These are phyloP conservation scores for Gari tellinella DNA, from an alignment of 2,888 invertebrate species.

Conservation along the genomic window DNA sequence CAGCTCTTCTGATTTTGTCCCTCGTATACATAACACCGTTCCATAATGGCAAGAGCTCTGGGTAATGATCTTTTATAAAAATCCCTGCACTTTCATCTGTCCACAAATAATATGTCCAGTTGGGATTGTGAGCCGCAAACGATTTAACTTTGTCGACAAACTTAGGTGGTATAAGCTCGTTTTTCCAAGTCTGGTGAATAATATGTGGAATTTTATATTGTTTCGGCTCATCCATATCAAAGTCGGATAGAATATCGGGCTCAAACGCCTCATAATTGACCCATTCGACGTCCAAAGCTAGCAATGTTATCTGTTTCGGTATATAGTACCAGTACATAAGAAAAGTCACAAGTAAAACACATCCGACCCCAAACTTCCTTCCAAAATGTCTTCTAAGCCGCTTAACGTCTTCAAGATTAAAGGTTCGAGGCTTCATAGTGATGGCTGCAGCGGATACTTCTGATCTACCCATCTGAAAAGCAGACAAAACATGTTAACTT, in stretches of 20 bases:
- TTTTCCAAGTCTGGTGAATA: slow-evolving; percentile 32
- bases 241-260: slow-evolving; percentile 3
- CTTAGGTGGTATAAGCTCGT: slow-evolving; percentile 8
- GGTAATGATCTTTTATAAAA: slow-evolving; percentile 20
- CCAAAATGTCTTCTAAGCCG: no score
- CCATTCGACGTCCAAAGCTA: not conserved
- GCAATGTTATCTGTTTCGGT: no score
- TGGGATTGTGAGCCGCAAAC: slow-evolving; percentile 20
- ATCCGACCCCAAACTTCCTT: no score
- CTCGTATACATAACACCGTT: slow-evolving; percentile 4
- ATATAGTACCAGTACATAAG: no score
- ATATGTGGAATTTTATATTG: slow-evolving; percentile 16
- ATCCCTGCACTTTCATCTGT: slow-evolving; percentile 17
- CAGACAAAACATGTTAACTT: no score
- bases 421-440: no score
- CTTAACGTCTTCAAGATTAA: no score
- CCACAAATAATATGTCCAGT: slow-evolving; percentile 36
- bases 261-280: slow-evolving; percentile 6
- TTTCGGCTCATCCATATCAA: not conserved
- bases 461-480: no score
- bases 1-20: slow-evolving; percentile 13
- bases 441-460: no score
- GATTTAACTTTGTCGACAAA: slow-evolving; percentile 16
- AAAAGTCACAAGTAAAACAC: no score
- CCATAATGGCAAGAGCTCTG: slow-evolving; percentile 19